These are phyloP conservation scores for Macrocentrus cingulum DNA, from an alignment of 1,140 invertebrate genomes.

Conservation along the genomic window DNA sequence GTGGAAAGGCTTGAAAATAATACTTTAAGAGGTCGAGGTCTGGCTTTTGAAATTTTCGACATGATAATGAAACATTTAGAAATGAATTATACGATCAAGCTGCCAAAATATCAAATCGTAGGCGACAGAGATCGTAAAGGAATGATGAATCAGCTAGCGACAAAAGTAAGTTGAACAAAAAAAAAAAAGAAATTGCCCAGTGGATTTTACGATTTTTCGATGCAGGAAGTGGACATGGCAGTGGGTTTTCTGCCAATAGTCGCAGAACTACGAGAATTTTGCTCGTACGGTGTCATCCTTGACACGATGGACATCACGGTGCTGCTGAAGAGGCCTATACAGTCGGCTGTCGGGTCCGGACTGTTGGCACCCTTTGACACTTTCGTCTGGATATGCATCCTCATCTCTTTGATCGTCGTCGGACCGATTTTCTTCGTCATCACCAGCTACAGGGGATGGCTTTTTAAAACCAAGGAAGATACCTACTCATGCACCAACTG, in stretches of 20 bases:
- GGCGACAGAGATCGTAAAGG: conserved; percentile 56
- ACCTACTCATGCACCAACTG: conserved; percentile 69
- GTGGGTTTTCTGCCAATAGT: conserved; percentile 76
- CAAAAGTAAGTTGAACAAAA: conserved; percentile 57
- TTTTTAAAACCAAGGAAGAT: conserved; percentile 60
- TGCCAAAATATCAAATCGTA: conserved; percentile 60
- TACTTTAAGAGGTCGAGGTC: conserved; percentile 63
- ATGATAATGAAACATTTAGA: conserved; percentile 69
- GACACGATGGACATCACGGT: conserved; percentile 76
- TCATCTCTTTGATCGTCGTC: conserved; percentile 70
- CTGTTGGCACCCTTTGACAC: conserved; percentile 77
- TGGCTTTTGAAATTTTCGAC: conserved; percentile 73
- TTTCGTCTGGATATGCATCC: conserved; percentile 76
- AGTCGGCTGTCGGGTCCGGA: conserved; percentile 80
- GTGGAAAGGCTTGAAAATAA: conserved; percentile 60
- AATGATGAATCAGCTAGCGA: conserved; percentile 63
- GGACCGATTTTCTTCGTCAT: conserved; percentile 79
- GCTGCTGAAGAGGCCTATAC: conserved; percentile 75
- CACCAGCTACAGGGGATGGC: conserved; percentile 54
- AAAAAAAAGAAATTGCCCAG: conserved; percentile 13
- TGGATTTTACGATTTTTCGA: neutral
- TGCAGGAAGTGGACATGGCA: conserved; percentile 73
- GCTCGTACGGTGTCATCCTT: conserved; percentile 68
- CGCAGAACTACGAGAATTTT: conserved; percentile 58
- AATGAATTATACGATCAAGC: conserved; percentile 70